Evolutionary conservation across 2,797 vertebrate species (phyloP), one percentile per base, ranked within the genome.

Genomic region (Lutjanus campechanus): DNA sequence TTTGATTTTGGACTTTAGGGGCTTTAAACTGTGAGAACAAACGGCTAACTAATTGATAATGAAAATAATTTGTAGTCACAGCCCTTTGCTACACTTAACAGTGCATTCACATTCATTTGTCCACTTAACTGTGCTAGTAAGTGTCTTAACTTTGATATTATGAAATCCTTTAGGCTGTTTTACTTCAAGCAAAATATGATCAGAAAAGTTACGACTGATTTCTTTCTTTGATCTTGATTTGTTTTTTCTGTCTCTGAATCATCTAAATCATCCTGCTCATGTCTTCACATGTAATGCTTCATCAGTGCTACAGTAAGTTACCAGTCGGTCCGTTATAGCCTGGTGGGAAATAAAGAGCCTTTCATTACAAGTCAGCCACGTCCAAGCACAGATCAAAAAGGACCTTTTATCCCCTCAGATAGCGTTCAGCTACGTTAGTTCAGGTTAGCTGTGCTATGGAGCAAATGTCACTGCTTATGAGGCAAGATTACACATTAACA

Each of bases 281-380:
- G 47, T 19, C 53, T 55, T 22, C 53, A 40, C 54, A 46, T 46
- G 19, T 1, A 12, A 2, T 12, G 46, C 3, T 22, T 20, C 36
- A 7, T 13, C 58, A 15, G 58, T 1, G 43, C 54, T 7, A 1
- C 62, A 47, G 47, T 47, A 36, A 36, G 29, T 36, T 36, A 61
- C 86, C 89, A 88, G 78, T 41, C 73, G 85, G 25, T 67, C 88
- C 85, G 59, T 49, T 60, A 29, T n/a, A 89, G 36, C 89, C 89
- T 72, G 66, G 13, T 13, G 4, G 66, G n/a, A 63, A 25, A 86
- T 54, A 92, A 92, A 87, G 89, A 86, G 46, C 73, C 88, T 81
- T 93, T 93, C 82, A 88, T 68, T 22, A 1, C 44, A 51, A 13
- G 51, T 54, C 62, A 72, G 87, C 87, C 89, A 87, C 89, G 88